Evolutionary conservation across 2,113 vertebrate species (phyloP).

Genomic region (Synodontis membranacea): DNA sequence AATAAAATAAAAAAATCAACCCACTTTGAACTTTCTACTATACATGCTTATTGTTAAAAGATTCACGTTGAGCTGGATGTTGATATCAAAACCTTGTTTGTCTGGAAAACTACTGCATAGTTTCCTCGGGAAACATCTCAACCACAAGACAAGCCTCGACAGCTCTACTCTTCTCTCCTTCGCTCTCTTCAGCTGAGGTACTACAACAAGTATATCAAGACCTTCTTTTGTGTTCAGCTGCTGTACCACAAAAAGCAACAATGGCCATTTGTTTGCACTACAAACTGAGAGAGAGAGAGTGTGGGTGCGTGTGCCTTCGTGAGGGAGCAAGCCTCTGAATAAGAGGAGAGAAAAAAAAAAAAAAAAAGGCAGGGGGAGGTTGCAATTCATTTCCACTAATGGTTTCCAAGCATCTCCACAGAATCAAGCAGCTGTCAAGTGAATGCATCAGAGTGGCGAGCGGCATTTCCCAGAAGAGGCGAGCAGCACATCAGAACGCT

Average conservation of each 20-base stretch:
- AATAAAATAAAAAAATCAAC: too few relatives aligned
- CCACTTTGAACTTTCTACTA: not conserved
- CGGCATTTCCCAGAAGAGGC: conserved; percentile 79
- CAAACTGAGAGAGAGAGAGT: conserved; percentile 64
- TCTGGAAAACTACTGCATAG: conserved; percentile 26
- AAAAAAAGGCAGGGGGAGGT: conserved; percentile 61
- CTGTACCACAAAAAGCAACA: conserved; percentile 75
- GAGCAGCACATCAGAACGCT: conserved; percentile 81
- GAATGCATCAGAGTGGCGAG: conserved; percentile 72
- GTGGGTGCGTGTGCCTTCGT: conserved; percentile 36
- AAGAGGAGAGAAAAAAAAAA: not conserved
- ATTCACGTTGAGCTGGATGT: not conserved
- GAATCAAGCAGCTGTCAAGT: conserved; percentile 86
- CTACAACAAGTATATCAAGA: conserved; percentile 54
- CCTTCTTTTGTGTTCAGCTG: conserved; percentile 54
- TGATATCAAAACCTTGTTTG: conserved; percentile 8
- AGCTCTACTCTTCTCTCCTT: conserved; percentile 32
- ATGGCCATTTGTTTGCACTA: conserved; percentile 79
- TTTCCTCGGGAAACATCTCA: conserved; percentile 34
- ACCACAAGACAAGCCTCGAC: conserved; percentile 57
- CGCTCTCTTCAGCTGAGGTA: conserved; percentile 37
- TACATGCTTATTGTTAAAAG: conserved; percentile 18
- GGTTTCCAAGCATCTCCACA: conserved; percentile 84
- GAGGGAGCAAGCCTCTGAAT: conserved; percentile 26
- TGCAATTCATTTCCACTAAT: conserved; percentile 89